Evolutionary conservation across 92 coral and sea anemone species (phyloP), one percentile per base, ranked within the genome.

Genomic region (Phenganax subtilis): DNA sequence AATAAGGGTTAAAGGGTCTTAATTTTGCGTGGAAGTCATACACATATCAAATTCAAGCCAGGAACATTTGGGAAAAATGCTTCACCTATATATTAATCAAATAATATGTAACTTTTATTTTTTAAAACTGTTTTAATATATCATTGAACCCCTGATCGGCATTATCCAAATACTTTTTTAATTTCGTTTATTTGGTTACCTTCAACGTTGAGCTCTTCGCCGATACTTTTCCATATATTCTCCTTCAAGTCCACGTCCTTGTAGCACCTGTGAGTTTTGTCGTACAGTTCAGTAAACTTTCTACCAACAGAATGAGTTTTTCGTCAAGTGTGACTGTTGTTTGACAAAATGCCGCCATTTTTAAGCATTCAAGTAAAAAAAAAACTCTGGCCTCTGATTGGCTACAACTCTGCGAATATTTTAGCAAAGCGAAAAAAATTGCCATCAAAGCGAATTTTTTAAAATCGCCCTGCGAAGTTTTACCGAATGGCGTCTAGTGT

Each of bases 391-490:
- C 57, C 29, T 71, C 20, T 71, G 76, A 71, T 71, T 71, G 76
- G 76, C 44, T 28, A 20, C 27, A 71, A 53, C 57, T 37, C 55
- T 51, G 55, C 55, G 55, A 71, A 71, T 30, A 9, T 71, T 29
- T 51, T 29, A 16, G 76, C 76, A 29, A 51, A 8, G 76, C 76
- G 76, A 71, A 47, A 29, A 71, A 71, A 51, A 71, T 71, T 55
- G 56, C 76, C 37, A 55, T 71, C 25, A 8, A 51, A 51, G 76
- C 76, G 55, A 71, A 71, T 12, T 37, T 71, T 47, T 15, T 2
- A 37, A 51, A 37, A 37, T 71, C n/a, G n/a, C 76, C 12, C 55
- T 2, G 55, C 55, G 55, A 71, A 47, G 6, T 6, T 71, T 31
- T 20, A 1, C 55, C 76, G 16, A 10, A n/a, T 71, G 20, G 76